Evolutionary conservation across 2,113 vertebrate species (phyloP), one percentile per base, ranked within the genome.

Genomic region (Vulpes lagopus): DNA sequence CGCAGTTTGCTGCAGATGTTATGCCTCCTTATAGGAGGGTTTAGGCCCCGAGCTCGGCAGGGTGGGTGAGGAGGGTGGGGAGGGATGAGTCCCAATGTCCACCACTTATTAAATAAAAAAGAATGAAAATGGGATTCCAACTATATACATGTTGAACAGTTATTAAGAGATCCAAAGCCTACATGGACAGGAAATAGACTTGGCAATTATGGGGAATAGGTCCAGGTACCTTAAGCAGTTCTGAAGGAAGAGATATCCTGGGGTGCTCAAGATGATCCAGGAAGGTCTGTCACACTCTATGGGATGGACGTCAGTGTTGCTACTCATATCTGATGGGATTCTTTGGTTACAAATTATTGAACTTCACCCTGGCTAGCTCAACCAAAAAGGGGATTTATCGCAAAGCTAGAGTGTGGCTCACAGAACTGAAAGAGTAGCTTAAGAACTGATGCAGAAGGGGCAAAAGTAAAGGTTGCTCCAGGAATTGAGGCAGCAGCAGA

Each of bases 341-440:
- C 19, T 91, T 96, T 57, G 9, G 4, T 62, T 78, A 76, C 0
- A 84, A 93, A 84, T 51, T 60, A 67, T 38, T 83, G 67, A 82
- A 92, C n/a, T 67, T 67, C 71, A 89, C n/a, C 74, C 43, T 67
- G 80, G 30, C 11, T 55, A 78, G 17, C 30, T 73, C 95, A 91
- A 79, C 74, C 74, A 62, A 59, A 82, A 59, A 19, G 35, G 11
- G n/a, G 78, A 89, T 89, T 94, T 76, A 49, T 30, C 11, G 3
- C 49, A 95, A 78, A 85, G 78, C 27, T 88, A 30, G 10, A 79
- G 27, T 20, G 5, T 62, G n/a, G 27, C 32, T 95, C 67, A 55
- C n/a, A 49, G 38, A 95, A 83, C 27, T 94, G 38, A 94, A 94
- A 89, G 67, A n/a, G 71, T 38, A 80, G 51, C 27, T 86, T 32